Conservation (phyloP, 2,113 vertebrate genomes). For the Aphyosemion australe region DNA sequence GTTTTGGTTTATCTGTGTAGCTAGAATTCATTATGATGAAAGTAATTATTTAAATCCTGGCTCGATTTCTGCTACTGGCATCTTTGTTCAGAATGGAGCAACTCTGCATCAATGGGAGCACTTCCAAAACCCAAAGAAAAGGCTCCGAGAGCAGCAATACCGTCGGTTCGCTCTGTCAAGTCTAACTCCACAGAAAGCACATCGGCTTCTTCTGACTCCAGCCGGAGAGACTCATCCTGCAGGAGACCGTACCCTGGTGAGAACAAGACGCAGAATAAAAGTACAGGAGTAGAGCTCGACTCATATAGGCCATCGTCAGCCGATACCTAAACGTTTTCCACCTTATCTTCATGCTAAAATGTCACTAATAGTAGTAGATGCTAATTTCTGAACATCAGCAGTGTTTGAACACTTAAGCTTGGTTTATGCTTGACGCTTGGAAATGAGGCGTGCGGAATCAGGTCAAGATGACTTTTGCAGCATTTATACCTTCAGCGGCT, state of each 20-base stretch:
- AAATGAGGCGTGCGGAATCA: too few species aligned
- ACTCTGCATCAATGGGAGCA: slow-evolving; percentile 65
- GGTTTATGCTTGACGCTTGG: too few species aligned
- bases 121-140: slow-evolving; percentile 57
- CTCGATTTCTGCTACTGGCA: neutral
- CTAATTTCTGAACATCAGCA: too few species aligned
- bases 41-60: neutral
- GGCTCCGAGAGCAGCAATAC: slow-evolving; percentile 54
- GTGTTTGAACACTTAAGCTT: too few species aligned
- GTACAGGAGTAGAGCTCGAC: too few species aligned
- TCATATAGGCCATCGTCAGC: too few species aligned
- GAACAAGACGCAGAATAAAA: neutral
- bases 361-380: too few species aligned
- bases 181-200: slow-evolving; percentile 81
- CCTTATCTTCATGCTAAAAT: too few species aligned
- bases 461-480: too few species aligned
- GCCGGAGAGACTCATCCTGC: slow-evolving; percentile 58
- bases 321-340: too few species aligned
- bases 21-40: neutral
- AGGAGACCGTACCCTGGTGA: slow-evolving; percentile 74
- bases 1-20: neutral
- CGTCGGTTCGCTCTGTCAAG: slow-evolving; percentile 73
- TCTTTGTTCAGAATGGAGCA: slow-evolving; percentile 79
- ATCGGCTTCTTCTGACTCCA: slow-evolving; percentile 74
- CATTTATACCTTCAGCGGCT: too few species aligned